Conservation (phyloP, 2,888 invertebrate genomes). For the Acrocyrtus sp. region DNA sequence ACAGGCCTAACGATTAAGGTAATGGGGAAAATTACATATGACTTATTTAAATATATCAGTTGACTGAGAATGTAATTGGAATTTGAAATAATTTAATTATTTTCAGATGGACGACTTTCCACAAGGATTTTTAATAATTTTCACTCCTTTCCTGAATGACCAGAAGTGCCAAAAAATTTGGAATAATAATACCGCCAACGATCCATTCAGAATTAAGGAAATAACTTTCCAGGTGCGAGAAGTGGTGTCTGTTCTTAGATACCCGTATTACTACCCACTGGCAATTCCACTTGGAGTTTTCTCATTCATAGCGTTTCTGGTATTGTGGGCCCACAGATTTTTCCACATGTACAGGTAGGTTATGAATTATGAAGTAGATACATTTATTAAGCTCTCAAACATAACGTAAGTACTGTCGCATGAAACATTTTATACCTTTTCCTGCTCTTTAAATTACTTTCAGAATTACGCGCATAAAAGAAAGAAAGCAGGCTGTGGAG, state of each 20-base stretch:
- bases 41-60: not conserved
- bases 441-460: not conserved
- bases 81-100: not conserved
- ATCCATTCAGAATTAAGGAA: constrained; percentile 26
- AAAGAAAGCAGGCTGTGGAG: not conserved
- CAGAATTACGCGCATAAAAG: not conserved
- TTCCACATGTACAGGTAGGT: constrained; percentile 9
- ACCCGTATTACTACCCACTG: not conserved
- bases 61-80: not conserved
- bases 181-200: constrained; percentile 21
- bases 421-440: too few species aligned
- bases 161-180: constrained; percentile 63
- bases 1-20: constrained; percentile 68
- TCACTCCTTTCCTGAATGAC: constrained; percentile 67
- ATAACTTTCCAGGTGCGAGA: constrained; percentile 45
- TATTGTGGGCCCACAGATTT: not conserved
- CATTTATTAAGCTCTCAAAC: too few species aligned
- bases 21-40: constrained; percentile 33
- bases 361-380: not conserved
- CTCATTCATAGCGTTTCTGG: not conserved
- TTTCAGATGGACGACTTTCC: constrained; percentile 64
- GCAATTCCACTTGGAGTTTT: constrained; percentile 11
- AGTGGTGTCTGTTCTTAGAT: not conserved
- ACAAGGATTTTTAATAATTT: constrained; percentile 66
- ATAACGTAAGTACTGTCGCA: too few species aligned